Conservation (phyloP, 2,113 vertebrate species). For the Arenaria interpres region DNA sequence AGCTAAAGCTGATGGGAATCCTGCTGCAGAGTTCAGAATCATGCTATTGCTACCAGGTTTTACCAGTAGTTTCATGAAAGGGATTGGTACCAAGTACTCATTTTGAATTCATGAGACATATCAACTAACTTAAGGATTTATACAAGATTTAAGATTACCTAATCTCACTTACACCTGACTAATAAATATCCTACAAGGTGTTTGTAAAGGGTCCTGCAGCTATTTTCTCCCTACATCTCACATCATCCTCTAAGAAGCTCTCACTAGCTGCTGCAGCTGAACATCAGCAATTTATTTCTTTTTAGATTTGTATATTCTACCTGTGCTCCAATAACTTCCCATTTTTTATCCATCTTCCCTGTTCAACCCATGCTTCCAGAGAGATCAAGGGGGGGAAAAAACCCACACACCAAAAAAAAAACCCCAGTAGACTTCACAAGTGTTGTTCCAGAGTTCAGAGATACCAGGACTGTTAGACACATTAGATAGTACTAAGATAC, state of each 20-base stretch:
- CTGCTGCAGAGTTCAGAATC: not conserved
- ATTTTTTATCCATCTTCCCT: not conserved
- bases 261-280: not conserved
- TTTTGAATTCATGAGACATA: not conserved
- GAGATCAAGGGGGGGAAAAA: not conserved
- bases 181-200: not conserved
- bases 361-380: not conserved
- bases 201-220: not conserved
- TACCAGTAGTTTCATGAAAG: not conserved
- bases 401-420: not conserved
- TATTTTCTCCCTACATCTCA: not conserved
- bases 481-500: not conserved
- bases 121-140: not conserved
- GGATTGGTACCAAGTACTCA: not conserved
- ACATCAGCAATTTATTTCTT: not conserved
- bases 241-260: not conserved
- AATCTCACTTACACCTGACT: not conserved
- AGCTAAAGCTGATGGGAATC: not conserved
- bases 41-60: not conserved
- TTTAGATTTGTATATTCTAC: not conserved
- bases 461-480: not conserved
- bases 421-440: not conserved
- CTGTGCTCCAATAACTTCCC: not conserved
- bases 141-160: not conserved
- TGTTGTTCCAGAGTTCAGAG: not conserved